phyloP scores from a whole-genome alignment of 2,888 invertebrate species.

The Tortricodes alternella region DNA sequence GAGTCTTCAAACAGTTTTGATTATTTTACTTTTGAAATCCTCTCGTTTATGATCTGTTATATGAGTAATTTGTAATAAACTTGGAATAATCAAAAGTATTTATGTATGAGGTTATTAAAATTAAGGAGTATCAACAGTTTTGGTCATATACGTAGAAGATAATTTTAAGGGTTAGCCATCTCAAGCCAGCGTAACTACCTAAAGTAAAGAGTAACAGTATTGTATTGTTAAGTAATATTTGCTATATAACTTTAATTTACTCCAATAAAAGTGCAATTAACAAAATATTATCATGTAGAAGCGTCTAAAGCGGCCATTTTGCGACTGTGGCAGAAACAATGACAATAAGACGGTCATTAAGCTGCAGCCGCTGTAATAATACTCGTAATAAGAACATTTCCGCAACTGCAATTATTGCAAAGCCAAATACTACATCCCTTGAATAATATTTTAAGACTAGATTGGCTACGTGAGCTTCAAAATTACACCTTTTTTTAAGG shows the following conservation, averaged over 20 bases:
- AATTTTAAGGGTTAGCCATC: no score
- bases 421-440: slow-evolving; percentile 38
- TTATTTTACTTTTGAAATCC: slow-evolving; percentile 13
- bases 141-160: no score
- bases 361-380: slow-evolving; percentile 56
- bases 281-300: slow-evolving; percentile 50
- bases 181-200: no score
- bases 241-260: slow-evolving; percentile 11
- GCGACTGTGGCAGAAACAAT: slow-evolving; percentile 41
- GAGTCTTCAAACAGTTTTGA: slow-evolving; percentile 6
- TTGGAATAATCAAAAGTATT: no score
- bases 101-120: no score
- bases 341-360: slow-evolving; percentile 58
- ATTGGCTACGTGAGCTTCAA: not conserved
- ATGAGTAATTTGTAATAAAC: not conserved
- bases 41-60: slow-evolving; percentile 14
- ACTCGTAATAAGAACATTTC: slow-evolving; percentile 66
- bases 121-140: no score
- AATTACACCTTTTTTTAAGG: no score
- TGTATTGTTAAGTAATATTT: not conserved
- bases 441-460: not conserved
- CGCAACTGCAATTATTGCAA: slow-evolving; percentile 62
- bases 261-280: slow-evolving; percentile 51
- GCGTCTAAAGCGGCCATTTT: slow-evolving; percentile 44
- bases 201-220: no score